Evolutionary conservation across 2,113 vertebrate genomes (phyloP), one percentile per base, ranked within the genome.

Genomic region (Sprattus sprattus): DNA sequence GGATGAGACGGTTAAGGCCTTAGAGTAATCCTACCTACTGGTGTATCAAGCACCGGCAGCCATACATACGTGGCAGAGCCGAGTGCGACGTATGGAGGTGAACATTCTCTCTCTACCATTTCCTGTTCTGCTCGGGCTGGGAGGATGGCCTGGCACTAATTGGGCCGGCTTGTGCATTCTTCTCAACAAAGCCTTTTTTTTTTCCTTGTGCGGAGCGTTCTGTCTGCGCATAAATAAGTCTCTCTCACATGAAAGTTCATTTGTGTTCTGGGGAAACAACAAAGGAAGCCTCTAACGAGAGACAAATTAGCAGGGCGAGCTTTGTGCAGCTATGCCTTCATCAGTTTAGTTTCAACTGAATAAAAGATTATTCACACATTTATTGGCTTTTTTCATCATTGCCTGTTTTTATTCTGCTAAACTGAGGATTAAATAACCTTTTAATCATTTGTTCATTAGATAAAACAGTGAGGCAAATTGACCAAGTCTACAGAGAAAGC

Each of bases 171-270:
- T 88, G 88, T 90, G 90, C 91, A 93, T 94, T 94, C 90, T 93
- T 92, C 92, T 94, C 92, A 92, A 90, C 91, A 92, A 91, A 92
- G 89, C 93, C 91, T 93, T 91, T 91, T 90, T 32, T 25, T 75
- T 32, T 15, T 78, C 5, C 5, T 39, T 80, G 39, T 39, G 39
- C 39, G 39, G 39, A 39, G 78, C 49, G 25, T 86, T 89, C 89
- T 90, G 88, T 87, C 85, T 87, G 86, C 84, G 90, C 91, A 92
- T 94, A 93, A 94, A 94, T 93, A 92, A 91, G 89, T 92, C 90
- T 92, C 91, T 93, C 91, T 92, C 90, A 92, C 92, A 91, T 93
- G 91, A 93, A 89, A 93, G 93, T 94, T 94, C 84, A 92, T 92
- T 93, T 94, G 92, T 90, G 90, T 82, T 57, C 46, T 60, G 88